These are phyloP conservation scores for Gymnosoma rotundatum DNA, from an alignment of 2,888 invertebrate genomes.

Conservation along the genomic window DNA sequence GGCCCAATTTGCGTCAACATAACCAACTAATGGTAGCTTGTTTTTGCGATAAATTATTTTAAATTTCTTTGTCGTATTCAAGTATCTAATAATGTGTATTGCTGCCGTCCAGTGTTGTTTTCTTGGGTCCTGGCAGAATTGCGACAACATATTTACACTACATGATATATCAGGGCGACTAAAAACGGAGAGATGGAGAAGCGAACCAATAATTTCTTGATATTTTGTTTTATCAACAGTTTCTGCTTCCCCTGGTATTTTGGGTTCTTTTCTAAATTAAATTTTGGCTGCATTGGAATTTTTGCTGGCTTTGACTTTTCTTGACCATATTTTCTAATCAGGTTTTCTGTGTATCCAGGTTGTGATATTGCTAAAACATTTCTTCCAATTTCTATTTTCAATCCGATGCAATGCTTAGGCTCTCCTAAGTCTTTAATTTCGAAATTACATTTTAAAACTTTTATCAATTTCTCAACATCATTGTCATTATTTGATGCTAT, in stretches of 20 bases:
- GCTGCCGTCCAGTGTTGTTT: too few species aligned
- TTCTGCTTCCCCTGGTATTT: conserved; percentile 8
- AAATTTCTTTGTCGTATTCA: not conserved
- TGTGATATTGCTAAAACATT: not conserved
- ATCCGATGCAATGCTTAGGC: conserved; percentile 35
- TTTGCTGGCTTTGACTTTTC: conserved; percentile 25
- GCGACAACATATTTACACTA: not conserved
- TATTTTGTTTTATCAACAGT: conserved; percentile 17
- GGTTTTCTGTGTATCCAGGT: conserved; percentile 10
- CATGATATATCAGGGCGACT: conserved; percentile 22
- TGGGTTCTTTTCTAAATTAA: not conserved
- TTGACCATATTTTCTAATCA: conserved; percentile 28
- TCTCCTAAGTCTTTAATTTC: conserved; percentile 20
- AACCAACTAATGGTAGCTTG: conserved; percentile 23
- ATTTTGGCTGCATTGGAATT: conserved; percentile 34
- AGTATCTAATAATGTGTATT: too few species aligned
- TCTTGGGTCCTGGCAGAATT: conserved; percentile 1
- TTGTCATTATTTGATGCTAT: conserved; percentile 6
- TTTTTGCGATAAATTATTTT: conserved; percentile 19
- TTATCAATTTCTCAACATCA: conserved; percentile 1
- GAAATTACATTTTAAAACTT: not conserved
- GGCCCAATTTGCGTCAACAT: conserved; percentile 50
- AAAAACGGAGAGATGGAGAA: not conserved
- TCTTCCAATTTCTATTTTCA: not conserved
- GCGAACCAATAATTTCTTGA: conserved; percentile 21